These are phyloP conservation scores for Liparis tanakae DNA, from an alignment of 2,797 vertebrate genomes.

Conservation along the genomic window DNA sequence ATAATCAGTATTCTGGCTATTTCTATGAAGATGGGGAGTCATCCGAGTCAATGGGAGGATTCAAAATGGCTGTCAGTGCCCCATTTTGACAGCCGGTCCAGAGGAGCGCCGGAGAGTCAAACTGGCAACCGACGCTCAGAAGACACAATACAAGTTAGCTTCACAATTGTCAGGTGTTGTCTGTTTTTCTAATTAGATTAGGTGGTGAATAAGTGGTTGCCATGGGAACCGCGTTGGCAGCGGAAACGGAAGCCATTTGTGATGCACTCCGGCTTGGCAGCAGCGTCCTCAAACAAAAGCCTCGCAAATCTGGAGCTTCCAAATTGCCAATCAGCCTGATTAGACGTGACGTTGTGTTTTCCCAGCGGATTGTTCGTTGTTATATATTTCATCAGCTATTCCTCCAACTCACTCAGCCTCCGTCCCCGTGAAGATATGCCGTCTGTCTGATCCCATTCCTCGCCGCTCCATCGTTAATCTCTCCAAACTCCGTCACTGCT, in stretches of 20 bases:
- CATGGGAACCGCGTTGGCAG: conserved; percentile 64
- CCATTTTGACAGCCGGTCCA: conserved; percentile 68
- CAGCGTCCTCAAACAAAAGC: conserved; percentile 62
- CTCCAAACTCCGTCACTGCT: conserved; percentile 55
- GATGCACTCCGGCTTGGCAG: conserved; percentile 62
- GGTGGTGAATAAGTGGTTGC: conserved; percentile 55
- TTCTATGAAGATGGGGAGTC: conserved; percentile 44
- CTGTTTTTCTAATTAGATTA: conserved; percentile 54
- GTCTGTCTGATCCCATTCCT: conserved; percentile 65
- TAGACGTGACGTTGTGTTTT: conserved; percentile 73
- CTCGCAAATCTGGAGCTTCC: conserved; percentile 68
- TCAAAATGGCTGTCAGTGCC: conserved; percentile 57
- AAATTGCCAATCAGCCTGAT: conserved; percentile 79
- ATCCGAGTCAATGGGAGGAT: conserved; percentile 73
- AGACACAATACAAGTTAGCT: conserved; percentile 44
- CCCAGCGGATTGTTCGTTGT: conserved; percentile 61
- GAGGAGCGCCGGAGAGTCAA: conserved; percentile 59
- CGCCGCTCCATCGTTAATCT: conserved; percentile 66
- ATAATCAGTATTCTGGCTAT: conserved; percentile 55
- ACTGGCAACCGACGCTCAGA: conserved; percentile 45
- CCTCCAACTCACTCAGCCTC: conserved; percentile 59
- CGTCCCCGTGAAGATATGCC: conserved; percentile 61
- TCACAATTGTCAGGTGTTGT: conserved; percentile 57
- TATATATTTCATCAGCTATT: conserved; percentile 68
- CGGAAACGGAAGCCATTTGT: conserved; percentile 54